Evolutionary conservation across 2,797 vertebrate species (phyloP).

Genomic region (Ciconia nigra): DNA sequence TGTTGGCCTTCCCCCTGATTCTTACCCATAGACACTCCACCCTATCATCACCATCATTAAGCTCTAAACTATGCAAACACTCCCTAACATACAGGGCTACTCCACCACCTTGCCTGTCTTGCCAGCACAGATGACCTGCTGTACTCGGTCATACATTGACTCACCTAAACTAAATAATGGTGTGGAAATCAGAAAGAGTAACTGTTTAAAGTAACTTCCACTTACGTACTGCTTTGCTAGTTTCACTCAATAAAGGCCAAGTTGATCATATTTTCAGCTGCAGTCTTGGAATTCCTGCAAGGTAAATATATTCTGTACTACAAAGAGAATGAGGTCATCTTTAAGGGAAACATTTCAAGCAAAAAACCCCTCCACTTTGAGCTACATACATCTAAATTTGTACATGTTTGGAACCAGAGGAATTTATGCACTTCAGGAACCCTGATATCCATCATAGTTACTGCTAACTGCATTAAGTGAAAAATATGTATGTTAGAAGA

Average conservation of each 20-base stretch:
- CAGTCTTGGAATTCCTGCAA: background rate
- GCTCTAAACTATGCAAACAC: too few species aligned
- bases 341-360: background rate
- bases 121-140: background rate
- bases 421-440: background rate
- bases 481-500: background rate
- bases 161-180: background rate
- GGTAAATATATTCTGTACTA: background rate
- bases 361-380: background rate
- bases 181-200: background rate
- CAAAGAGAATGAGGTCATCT: background rate
- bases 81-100: too few species aligned
- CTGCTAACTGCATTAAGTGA: background rate
- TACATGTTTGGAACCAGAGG: background rate
- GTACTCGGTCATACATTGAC: background rate
- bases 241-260: background rate
- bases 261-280: background rate
- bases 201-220: background rate
- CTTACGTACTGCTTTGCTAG: background rate
- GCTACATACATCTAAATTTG: background rate
- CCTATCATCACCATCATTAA: too few species aligned
- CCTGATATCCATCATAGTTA: too few species aligned
- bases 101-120: too few species aligned
- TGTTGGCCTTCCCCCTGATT: too few species aligned
- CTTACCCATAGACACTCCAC: too few species aligned